Evolutionary conservation across 1,140 invertebrate genomes (phyloP).

Genomic region (Microplitis demolitor): DNA sequence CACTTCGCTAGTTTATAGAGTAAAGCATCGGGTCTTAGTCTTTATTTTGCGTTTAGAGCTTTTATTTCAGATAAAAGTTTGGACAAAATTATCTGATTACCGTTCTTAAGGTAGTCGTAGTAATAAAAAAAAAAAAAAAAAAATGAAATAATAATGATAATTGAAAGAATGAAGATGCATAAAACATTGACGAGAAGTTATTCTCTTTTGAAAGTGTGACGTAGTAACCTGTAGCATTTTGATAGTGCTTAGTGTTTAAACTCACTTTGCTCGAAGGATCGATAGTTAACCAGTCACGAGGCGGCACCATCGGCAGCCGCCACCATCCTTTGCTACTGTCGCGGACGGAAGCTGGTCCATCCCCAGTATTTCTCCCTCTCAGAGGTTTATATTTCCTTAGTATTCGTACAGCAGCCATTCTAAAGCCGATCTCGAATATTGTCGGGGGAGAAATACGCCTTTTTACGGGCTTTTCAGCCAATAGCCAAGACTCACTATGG

Average conservation of each 20-base stretch:
- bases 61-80: too few species aligned
- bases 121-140: background rate
- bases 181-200: background rate
- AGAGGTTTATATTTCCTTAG: conserved; percentile 16
- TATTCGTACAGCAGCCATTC: conserved; percentile 50
- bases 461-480: conserved; percentile 24
- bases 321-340: conserved; percentile 18
- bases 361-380: conserved; percentile 4
- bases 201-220: background rate
- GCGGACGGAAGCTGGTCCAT: conserved; percentile 16
- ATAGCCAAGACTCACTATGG: conserved; percentile 31
- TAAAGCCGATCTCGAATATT: conserved; percentile 44
- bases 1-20: too few species aligned
- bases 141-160: background rate
- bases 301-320: conserved; percentile 27
- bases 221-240: conserved; percentile 29
- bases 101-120: too few species aligned
- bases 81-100: too few species aligned
- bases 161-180: background rate
- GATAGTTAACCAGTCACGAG: conserved; percentile 35
- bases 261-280: conserved; percentile 19
- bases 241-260: background rate
- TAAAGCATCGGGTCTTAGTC: too few species aligned
- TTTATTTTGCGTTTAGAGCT: too few species aligned
- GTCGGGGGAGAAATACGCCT: conserved; percentile 38